A percentile compares a stretch with the other conserved stretches of the same genome.
These are phyloP conservation scores for Fragum whitleyi DNA, from an alignment of 2,888 invertebrate genomes.

Conservation along the genomic window DNA sequence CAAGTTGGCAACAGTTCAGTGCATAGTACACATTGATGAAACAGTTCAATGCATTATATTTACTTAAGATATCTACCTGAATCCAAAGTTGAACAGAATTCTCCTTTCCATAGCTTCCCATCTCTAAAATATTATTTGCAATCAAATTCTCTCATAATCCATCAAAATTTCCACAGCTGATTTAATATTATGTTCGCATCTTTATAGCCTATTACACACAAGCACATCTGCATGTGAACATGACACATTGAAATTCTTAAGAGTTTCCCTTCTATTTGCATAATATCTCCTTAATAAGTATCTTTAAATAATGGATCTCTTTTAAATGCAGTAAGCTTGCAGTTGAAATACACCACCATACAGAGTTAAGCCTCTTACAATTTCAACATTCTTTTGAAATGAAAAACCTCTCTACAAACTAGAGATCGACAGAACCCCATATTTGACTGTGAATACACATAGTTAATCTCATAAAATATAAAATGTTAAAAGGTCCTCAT, in stretches of 20 bases:
- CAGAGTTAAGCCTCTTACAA: background rate
- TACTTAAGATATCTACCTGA: background rate
- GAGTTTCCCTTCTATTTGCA: background rate
- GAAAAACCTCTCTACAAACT: background rate
- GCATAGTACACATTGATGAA: too few species aligned
- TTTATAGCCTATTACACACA: too few species aligned
- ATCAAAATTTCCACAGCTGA: background rate
- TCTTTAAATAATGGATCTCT: background rate
- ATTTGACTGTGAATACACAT: constrained; percentile 1
- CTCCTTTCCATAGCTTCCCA: background rate
- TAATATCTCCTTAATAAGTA: background rate
- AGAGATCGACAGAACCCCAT: background rate
- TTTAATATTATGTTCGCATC: too few species aligned
- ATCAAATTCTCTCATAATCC: too few species aligned
- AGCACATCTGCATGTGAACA: background rate
- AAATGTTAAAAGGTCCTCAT: background rate
- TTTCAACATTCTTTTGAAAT: background rate
- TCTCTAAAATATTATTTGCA: background rate
- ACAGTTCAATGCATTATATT: too few species aligned
- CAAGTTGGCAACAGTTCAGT: too few species aligned
- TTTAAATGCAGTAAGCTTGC: background rate
- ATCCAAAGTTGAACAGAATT: background rate
- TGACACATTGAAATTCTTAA: background rate
- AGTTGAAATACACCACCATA: background rate
- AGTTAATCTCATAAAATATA: background rate